phyloP scores from a whole-genome alignment of 2,888 invertebrate species.

The Meiosimyza decipiens region DNA sequence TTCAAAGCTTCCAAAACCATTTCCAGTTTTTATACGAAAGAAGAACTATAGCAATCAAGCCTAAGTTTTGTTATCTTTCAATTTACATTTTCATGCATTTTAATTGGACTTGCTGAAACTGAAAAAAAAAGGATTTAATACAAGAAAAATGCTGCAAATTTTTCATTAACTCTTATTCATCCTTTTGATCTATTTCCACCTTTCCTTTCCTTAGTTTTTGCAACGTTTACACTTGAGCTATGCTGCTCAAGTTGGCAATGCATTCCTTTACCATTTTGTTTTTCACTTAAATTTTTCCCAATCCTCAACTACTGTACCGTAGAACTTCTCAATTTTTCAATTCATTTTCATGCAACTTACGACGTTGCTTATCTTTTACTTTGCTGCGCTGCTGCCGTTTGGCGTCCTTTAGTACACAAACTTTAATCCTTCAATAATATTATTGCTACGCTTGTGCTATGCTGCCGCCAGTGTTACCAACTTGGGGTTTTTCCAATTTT shows the following conservation, averaged over 20 bases:
- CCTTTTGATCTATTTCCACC: background rate
- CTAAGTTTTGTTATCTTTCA: constrained; percentile 23
- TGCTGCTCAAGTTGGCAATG: background rate
- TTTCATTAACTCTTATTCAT: background rate
- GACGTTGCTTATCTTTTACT: background rate
- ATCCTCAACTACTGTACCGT: background rate
- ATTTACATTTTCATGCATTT: constrained; percentile 33
- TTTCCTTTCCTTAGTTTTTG: background rate
- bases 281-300: background rate
- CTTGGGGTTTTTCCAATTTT: background rate
- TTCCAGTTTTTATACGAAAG: too few species aligned
- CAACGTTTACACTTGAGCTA: background rate
- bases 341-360: background rate
- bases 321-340: background rate
- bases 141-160: constrained; percentile 2
- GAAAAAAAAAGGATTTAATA: too few species aligned
- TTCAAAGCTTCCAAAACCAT: too few species aligned
- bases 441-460: background rate
- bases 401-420: background rate
- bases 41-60: too few species aligned
- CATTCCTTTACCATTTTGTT: constrained; percentile 9
- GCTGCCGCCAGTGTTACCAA: constrained; percentile 1
- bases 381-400: background rate
- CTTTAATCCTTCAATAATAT: constrained; percentile 35
- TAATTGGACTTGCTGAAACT: constrained; percentile 10